Conservation (phyloP, 2,797 vertebrate species). For the Parambassis ranga region DNA sequence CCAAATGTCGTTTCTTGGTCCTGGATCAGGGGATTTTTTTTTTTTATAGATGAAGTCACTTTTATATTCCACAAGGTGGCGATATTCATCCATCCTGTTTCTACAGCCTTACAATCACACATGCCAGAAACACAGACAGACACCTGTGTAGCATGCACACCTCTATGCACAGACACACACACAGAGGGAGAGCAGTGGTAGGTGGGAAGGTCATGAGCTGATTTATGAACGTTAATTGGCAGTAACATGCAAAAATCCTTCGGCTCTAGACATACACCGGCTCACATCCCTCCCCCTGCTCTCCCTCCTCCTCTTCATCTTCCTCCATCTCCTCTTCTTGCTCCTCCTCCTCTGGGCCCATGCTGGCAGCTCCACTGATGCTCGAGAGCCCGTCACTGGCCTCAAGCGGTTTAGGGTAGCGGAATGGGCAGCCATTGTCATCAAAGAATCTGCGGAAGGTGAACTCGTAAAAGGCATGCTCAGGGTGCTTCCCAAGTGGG, state of each 20-base stretch:
- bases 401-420: slow-evolving; percentile 91
- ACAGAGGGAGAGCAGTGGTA: slow-evolving; percentile 9
- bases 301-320: slow-evolving; percentile 78
- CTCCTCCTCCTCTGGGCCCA: slow-evolving; percentile 75
- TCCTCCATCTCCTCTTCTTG: slow-evolving; percentile 76
- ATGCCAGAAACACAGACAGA: slow-evolving; percentile 10
- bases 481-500: slow-evolving; percentile 89
- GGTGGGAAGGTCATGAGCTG: not conserved
- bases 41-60: too few relatives aligned
- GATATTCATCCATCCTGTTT: slow-evolving; percentile 41
- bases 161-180: slow-evolving; percentile 15
- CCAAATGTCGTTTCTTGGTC: slow-evolving; percentile 67
- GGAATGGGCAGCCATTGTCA: slow-evolving; percentile 95
- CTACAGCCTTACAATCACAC: slow-evolving; percentile 29
- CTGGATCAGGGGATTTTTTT: slow-evolving; percentile 58
- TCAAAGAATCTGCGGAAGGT: slow-evolving; percentile 99
- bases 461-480: slow-evolving; percentile 98
- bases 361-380: slow-evolving; percentile 33
- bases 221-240: not conserved
- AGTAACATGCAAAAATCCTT: not conserved
- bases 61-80: slow-evolving; percentile 53
- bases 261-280: slow-evolving; percentile 95
- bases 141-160: slow-evolving; percentile 10
- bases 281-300: slow-evolving; percentile 89
- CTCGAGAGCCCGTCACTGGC: slow-evolving; percentile 38